These are phyloP conservation scores for Gracilinanus agilis DNA, from an alignment of 2,113 vertebrate species.

Conservation along the genomic window DNA sequence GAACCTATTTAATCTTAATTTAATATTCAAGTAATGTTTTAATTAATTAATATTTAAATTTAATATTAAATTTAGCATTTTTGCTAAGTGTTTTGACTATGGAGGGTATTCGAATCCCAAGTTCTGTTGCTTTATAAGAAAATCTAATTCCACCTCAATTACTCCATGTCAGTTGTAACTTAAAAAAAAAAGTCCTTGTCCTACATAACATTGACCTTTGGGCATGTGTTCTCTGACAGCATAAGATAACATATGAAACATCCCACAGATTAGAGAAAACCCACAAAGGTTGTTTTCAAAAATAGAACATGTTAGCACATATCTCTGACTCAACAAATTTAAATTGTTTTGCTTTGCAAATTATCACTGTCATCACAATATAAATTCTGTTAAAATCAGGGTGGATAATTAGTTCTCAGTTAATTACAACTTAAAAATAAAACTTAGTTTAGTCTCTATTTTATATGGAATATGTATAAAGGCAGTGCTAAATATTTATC, in stretches of 20 bases:
- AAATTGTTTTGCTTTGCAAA: conserved; percentile 8
- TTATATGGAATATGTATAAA: conserved; percentile 41
- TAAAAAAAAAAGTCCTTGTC: not conserved
- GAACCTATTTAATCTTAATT: conserved; percentile 4
- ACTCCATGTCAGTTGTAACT: not conserved
- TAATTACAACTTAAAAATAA: conserved; percentile 6
- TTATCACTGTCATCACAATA: not conserved
- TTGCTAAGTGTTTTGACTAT: conserved; percentile 38
- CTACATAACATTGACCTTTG: not conserved
- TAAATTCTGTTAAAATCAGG: conserved; percentile 24
- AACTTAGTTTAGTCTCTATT: conserved; percentile 4
- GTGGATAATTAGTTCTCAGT: conserved; percentile 7
- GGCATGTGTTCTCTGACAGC: not conserved
- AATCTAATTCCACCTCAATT: conserved; percentile 16
- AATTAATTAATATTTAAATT: conserved; percentile 17
- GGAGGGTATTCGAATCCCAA: not conserved
- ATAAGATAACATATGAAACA: not conserved
- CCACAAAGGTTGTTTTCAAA: not conserved
- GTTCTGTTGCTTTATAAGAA: conserved; percentile 50
- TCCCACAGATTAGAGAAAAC: not conserved
- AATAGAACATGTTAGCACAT: not conserved
- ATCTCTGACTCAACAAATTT: not conserved
- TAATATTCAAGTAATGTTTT: not conserved
- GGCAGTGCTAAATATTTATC: conserved; percentile 34
- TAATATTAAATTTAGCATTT: conserved; percentile 4